Evolutionary conservation across 1,140 invertebrate species (phyloP), one percentile per base, ranked within the genome.

Genomic region (Melipona quadrifasciata): DNA sequence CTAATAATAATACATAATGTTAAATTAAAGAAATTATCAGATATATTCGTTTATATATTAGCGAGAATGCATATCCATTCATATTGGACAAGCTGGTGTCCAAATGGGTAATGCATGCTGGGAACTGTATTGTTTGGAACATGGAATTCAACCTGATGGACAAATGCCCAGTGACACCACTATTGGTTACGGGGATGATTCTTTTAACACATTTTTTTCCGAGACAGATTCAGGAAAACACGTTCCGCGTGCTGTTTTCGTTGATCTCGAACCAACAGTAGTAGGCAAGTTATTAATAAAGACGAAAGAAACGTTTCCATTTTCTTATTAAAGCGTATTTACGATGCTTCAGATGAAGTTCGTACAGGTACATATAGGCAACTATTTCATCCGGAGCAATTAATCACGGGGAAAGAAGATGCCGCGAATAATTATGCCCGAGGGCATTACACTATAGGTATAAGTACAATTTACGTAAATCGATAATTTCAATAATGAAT

Each of bases 11-110:
- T 34, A 31, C 31, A 31, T 31, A 10, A 11, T 1, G 1, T 47
- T 47, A 4, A 17, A 39, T 27, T 47, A 55, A 31, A 27, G 6
- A 2, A 34, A 75, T n/a, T 70, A 55, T 4, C 5, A 12, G 65
- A 65, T 53, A n/a, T 85, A 53, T 76, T 82, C 61, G 82, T 84
- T 85, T 75, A 81, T 85, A 91, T 86, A 57, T 82, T 6, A 94
- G 94, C 86, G 94, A 65, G 96, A 97, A 94, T 96, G 96, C 89
- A 96, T 97, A 87, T 96, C 95, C 78, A 94, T 97, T 85, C 96
- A 97, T 89, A 95, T 97, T 76, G 96, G 96, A 24, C 96, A 97
- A 91, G 96, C 97, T n/a, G 96, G 96, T 27, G 96, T 97, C 53
- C 96, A 97, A 93, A 97, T 97, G 90, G 97, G 96, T 76, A 97